Evolutionary conservation across 2,888 invertebrate species (phyloP), one percentile per base, ranked within the genome.

Genomic region (Philhelius pedissequus): DNA sequence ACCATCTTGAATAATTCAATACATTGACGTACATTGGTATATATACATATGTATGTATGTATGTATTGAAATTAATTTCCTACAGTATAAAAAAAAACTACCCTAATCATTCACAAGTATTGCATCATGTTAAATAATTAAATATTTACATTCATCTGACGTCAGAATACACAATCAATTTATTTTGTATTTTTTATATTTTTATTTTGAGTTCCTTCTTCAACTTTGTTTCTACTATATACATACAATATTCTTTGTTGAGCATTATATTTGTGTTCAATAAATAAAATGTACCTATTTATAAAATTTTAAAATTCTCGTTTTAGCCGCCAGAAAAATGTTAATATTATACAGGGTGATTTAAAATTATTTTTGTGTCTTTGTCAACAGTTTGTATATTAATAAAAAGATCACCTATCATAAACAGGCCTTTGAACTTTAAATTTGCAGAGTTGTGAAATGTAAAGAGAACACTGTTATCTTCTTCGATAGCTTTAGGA

Each of bases 101-200:
- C 43, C 62, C 70, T 30, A 81, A 76, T 66, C 71, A 40, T 66
- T 77, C 64, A 25, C 58, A 76, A 60, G 43, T 77, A 77, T 82
- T 77, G 71, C 77, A 82, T 77, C 82, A 82, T 71, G 62, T 60
- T 35, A 73, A 66, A 71, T 66, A 60, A n/a, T 66, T 66, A 27
- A 70, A 22, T 45, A 20, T 45, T 54, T 64, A 54, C 1, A 1
- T 35, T 5, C 43, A 56, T 68, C 73, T 82, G 77, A 82, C 82
- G 82, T 82, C 82, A 82, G 13, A 54, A 48, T 5, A 40, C 25
- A 11, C 22, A 58, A 35, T 50, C 48, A 54, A 48, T 62, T 80
- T 30, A 79, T 52, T 79, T 45, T 35, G 32, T 18, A 43, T 40
- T 70, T 40, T 4, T 15, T 66, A 35, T 56, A n/a, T 5, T 27